Evolutionary conservation across 2,797 vertebrate genomes (phyloP).

Genomic region (Alauda arvensis): DNA sequence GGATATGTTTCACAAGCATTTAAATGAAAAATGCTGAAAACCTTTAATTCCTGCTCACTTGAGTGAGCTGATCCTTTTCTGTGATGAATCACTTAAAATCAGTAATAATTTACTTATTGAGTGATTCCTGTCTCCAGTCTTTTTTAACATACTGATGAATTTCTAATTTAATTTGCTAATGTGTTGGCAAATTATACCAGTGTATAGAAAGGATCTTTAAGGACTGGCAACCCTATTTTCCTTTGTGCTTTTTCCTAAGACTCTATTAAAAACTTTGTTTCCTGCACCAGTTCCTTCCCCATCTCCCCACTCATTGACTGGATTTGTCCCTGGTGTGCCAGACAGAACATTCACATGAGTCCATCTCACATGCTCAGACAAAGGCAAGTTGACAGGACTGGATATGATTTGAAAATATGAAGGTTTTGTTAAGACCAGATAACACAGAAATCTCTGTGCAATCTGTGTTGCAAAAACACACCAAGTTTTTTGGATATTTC

Average conservation of each 20-base stretch:
- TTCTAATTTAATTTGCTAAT: conserved; percentile 14
- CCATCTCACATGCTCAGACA: background rate
- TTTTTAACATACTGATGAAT: background rate
- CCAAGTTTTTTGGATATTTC: background rate
- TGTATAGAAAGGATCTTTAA: background rate
- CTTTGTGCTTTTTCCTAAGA: background rate
- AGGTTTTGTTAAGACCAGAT: background rate
- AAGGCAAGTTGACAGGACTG: background rate
- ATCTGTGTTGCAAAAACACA: background rate
- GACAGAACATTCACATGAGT: background rate
- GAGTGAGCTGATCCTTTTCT: background rate
- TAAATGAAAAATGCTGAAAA: background rate
- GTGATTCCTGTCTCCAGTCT: background rate
- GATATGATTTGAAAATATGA: background rate
- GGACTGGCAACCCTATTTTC: background rate
- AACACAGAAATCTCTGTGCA: background rate
- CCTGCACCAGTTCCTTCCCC: background rate
- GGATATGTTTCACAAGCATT: background rate
- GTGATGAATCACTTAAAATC: background rate
- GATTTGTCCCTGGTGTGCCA: background rate
- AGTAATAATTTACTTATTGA: background rate
- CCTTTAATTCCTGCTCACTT: background rate
- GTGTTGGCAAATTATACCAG: background rate
- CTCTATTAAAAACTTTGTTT: background rate
- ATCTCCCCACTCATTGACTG: background rate